Evolutionary conservation across 2,113 vertebrate species (phyloP), one percentile per base, ranked within the genome.

Genomic region (Pelobates fuscus): DNA sequence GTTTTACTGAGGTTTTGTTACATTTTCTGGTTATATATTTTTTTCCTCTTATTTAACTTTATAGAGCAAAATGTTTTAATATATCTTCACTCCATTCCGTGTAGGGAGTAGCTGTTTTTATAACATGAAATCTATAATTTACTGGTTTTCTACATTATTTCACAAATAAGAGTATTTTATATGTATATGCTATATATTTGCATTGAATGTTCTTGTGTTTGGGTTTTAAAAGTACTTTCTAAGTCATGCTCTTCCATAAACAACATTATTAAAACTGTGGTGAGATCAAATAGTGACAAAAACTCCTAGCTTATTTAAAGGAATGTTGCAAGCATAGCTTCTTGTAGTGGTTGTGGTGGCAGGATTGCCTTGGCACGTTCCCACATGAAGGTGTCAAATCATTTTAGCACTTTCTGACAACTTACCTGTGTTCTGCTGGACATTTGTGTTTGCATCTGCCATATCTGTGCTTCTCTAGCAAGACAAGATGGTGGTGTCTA

Each of bases 41-140:
- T 86, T 85, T 89, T 86, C 88, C 83, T 84, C 81, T 80, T 87
- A 81, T 79, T 68, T 82, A 84, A 83, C 66, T 79, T 75, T 60
- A 37, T 49, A 76, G 73, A 67, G 55, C 23, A 76, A 60, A 65
- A 64, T 2, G 17, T 67, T 71, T 52, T 46, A 61, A 76, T 86
- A 60, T 90, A 89, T 88, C 91, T 95, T 95, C 92, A 86, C 62
- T 93, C 88, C 94, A 94, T 96, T 96, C 93, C 94, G 88, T 81
- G 81, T 88, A 83, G 83, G 82, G 91, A 88, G 84, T 84, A 86
- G 87, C 77, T 77, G 23, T 0, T 0, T 62, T 85, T 82, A 82
- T 81, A 66, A 54, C 52, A 65, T 65, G 79, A 84, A 85, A 82
- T 84, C 86, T 75, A 59, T 30, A 85, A 82, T 84, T 86, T 75